phyloP scores from a whole-genome alignment of 2,113 vertebrate genomes.

The Pantherophis guttatus region DNA sequence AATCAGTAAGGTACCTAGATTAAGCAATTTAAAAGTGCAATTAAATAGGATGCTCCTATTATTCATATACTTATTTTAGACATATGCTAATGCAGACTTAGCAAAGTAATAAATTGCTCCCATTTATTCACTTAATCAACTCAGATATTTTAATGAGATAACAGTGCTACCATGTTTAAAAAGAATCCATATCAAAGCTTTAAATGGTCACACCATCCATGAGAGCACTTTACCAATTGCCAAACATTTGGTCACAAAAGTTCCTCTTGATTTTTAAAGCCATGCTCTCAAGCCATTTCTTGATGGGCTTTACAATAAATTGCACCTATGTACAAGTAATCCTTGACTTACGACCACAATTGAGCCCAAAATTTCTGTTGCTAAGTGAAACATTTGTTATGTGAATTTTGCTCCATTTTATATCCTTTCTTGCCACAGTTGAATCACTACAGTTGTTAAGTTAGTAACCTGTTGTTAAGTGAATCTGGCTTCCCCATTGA shows the following conservation, averaged over 20 bases:
- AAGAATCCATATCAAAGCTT: background rate
- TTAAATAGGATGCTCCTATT: background rate
- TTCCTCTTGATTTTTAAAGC: background rate
- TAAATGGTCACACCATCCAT: background rate
- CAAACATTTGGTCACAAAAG: background rate
- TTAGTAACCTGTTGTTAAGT: too few relatives aligned
- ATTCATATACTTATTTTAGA: background rate
- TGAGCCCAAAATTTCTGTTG: too few relatives aligned
- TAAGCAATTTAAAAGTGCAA: background rate
- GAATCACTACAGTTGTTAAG: too few relatives aligned
- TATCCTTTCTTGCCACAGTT: too few relatives aligned
- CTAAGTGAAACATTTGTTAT: too few relatives aligned
- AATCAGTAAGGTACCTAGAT: background rate
- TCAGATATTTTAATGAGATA: background rate
- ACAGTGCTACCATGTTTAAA: background rate
- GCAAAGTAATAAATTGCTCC: background rate
- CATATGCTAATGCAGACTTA: background rate
- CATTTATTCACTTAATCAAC: background rate
- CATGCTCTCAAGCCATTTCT: background rate
- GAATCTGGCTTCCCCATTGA: too few relatives aligned
- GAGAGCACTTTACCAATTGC: background rate
- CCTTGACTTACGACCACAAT: too few relatives aligned
- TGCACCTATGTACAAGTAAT: background rate
- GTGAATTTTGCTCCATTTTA: too few relatives aligned
- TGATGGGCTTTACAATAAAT: background rate